Conservation (phyloP, 2,113 vertebrate genomes). For the Petromus typicus region DNA sequence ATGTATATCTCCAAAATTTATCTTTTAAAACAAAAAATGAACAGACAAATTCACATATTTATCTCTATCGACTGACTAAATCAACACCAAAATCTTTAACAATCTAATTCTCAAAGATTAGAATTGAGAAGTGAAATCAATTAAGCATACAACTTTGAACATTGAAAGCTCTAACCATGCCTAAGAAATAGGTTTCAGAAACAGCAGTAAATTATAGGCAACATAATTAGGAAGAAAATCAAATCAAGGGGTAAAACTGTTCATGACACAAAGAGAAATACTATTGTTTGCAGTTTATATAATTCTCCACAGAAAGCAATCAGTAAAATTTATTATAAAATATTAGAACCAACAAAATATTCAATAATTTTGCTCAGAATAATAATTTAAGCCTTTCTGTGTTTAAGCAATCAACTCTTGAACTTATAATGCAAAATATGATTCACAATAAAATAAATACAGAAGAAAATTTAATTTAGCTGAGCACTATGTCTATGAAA, state of each 20-base stretch:
- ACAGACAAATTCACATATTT: neutral
- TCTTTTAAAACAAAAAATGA: neutral
- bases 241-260: neutral
- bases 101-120: neutral
- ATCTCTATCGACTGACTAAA: neutral
- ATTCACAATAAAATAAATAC: neutral
- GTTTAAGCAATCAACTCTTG: neutral
- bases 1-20: neutral
- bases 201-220: neutral
- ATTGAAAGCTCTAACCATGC: neutral
- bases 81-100: constrained; percentile 9
- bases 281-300: neutral
- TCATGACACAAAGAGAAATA: neutral
- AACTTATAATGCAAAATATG: neutral
- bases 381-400: neutral
- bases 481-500: neutral
- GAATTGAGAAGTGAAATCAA: neutral
- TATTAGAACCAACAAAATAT: constrained; percentile 8
- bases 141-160: neutral
- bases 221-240: constrained; percentile 4
- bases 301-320: neutral
- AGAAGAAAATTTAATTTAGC: neutral
- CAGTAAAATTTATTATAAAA: neutral
- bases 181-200: neutral
- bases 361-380: neutral